Evolutionary conservation across 2,888 invertebrate species (phyloP).

Genomic region (Trichopria drosophilae): DNA sequence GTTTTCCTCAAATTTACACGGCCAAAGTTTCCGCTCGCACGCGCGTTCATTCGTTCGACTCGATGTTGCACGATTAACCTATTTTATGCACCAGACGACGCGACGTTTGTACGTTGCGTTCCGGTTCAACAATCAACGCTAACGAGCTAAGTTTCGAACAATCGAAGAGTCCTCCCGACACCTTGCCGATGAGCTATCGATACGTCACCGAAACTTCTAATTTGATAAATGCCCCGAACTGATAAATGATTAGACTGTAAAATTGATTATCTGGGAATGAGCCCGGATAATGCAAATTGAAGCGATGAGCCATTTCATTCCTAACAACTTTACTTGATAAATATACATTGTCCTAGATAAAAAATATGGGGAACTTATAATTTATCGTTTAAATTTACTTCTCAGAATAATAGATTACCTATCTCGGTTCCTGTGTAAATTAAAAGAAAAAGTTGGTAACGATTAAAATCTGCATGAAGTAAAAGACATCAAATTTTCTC

Average conservation of each 20-base stretch:
- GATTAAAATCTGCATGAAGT: no score
- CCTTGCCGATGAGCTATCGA: conserved; percentile 27
- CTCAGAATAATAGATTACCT: no score
- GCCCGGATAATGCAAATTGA: no score
- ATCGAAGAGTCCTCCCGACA: conserved; percentile 14
- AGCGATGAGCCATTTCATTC: no score
- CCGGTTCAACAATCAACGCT: conserved; percentile 30
- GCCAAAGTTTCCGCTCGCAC: conserved; percentile 16
- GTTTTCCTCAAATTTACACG: conserved; percentile 27
- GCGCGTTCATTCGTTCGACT: conserved; percentile 13
- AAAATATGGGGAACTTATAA: no score
- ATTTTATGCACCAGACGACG: conserved; percentile 27
- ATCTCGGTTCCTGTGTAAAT: no score
- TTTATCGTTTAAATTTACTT: no score
- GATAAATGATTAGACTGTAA: conserved; percentile 1
- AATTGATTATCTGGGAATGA: no score
- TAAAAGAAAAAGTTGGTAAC: no score
- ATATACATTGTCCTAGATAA: no score
- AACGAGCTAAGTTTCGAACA: conserved; percentile 39
- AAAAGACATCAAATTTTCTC: no score
- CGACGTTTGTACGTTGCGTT: conserved; percentile 16
- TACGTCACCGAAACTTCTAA: conserved; percentile 20
- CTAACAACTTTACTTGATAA: no score
- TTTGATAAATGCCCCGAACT: conserved; percentile 18
- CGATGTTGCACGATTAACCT: conserved; percentile 31